Conservation (phyloP, 1,140 invertebrate species). For the Sinonovacula constricta region DNA sequence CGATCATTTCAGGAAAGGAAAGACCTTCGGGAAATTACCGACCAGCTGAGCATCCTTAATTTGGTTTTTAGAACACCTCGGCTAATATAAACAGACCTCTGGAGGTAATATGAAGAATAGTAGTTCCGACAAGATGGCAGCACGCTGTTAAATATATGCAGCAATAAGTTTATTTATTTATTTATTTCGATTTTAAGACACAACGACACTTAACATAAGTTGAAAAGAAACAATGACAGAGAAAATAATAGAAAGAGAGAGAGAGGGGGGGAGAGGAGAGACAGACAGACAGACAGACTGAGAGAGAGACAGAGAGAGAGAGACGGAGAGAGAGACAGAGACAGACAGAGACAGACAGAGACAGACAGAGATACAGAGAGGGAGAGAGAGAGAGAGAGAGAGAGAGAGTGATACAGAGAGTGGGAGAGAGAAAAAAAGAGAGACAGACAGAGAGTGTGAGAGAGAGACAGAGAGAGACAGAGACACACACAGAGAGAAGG, state of each 20-base stretch:
- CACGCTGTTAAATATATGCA: no score
- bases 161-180: no score
- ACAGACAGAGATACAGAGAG: conserved; percentile 8
- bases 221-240: neutral
- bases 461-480: conserved; percentile 6
- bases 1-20: no score
- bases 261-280: conserved; percentile 5
- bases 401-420: conserved; percentile 28
- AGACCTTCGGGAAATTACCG: no score
- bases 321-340: neutral
- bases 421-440: conserved; percentile 1
- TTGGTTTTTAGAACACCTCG: no score
- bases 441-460: neutral
- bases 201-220: no score
- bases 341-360: neutral
- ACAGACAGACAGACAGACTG: conserved; percentile 1
- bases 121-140: no score
- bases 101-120: no score
- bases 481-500: conserved; percentile 17
- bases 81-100: no score
- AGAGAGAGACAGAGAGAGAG: conserved; percentile 14
- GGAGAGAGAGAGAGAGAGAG: conserved; percentile 19
- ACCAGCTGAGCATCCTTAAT: no score
- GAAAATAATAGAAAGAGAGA: neutral
- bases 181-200: no score